Conservation (phyloP, 2,113 vertebrate genomes). For the Carassius auratus region DNA sequence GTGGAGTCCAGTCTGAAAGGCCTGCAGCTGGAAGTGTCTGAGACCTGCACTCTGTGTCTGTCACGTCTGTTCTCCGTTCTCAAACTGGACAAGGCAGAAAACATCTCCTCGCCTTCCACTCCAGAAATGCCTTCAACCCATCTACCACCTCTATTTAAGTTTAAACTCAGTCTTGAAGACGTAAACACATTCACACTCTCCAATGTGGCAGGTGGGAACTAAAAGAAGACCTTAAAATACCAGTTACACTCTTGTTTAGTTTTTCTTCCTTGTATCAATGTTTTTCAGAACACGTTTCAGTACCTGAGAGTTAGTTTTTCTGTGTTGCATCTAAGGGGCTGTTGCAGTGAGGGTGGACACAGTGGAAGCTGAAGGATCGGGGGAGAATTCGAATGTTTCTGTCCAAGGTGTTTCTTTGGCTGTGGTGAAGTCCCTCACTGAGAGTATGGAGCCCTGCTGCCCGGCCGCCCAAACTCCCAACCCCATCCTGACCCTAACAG, state of each 20-base stretch:
- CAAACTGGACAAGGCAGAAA: slow-evolving; percentile 24
- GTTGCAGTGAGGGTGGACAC: slow-evolving; percentile 85
- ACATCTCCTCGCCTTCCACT: slow-evolving; percentile 48
- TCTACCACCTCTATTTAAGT: slow-evolving; percentile 81
- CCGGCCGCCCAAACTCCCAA: slow-evolving; percentile 79
- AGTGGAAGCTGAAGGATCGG: slow-evolving; percentile 78
- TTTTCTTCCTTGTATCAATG: not conserved
- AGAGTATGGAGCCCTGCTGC: slow-evolving; percentile 89
- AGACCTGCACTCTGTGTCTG: slow-evolving; percentile 89
- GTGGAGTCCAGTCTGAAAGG: slow-evolving; percentile 88
- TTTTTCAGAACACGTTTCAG: not conserved
- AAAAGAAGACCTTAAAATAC: not conserved
- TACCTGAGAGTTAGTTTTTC: not conserved
- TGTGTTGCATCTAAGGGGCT: slow-evolving; percentile 78
- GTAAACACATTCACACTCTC: slow-evolving; percentile 91
- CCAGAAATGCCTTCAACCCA: slow-evolving; percentile 19
- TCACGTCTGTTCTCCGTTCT: slow-evolving; percentile 85
- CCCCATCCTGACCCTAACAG: slow-evolving; percentile 79
- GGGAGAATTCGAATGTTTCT: slow-evolving; percentile 81
- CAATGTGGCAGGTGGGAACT: slow-evolving; percentile 81
- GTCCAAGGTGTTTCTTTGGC: slow-evolving; percentile 85
- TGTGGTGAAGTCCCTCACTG: slow-evolving; percentile 82
- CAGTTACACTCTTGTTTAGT: not conserved
- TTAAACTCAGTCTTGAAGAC: slow-evolving; percentile 88
- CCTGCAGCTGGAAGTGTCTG: slow-evolving; percentile 89